Evolutionary conservation across 2,888 invertebrate genomes (phyloP).

Genomic region (Apantesis nais): DNA sequence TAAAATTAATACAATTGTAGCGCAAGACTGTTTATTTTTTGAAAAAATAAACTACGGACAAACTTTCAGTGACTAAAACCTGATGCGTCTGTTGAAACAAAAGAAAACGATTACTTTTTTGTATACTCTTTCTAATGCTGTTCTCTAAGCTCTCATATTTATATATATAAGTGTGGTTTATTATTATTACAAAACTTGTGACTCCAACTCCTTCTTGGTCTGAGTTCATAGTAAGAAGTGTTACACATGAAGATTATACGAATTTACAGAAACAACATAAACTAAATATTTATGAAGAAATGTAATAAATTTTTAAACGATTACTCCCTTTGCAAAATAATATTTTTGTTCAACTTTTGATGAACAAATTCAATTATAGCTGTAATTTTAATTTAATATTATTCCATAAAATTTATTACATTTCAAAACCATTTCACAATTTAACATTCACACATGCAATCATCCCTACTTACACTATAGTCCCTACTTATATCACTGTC

Average conservation of each 20-base stretch:
- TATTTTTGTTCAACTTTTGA: too few species aligned
- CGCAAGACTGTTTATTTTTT: too few species aligned
- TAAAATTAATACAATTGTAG: too few species aligned
- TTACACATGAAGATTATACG: background rate
- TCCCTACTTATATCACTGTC: conserved; percentile 7
- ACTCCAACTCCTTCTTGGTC: conserved; percentile 1
- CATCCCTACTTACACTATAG: conserved; percentile 16
- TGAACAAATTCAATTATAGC: too few species aligned
- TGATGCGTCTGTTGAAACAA: too few species aligned
- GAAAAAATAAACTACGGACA: background rate
- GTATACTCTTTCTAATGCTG: background rate
- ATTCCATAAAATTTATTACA: conserved; percentile 8
- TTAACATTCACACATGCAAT: conserved; percentile 17
- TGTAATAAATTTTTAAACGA: background rate
- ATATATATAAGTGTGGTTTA: background rate
- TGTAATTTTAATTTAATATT: background rate
- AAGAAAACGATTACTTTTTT: background rate
- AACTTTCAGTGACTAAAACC: too few species aligned
- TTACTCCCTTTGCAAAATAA: too few species aligned
- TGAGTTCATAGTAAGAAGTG: background rate
- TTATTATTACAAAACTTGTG: background rate
- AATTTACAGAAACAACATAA: conserved; percentile 2
- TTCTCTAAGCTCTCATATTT: background rate
- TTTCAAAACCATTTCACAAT: conserved; percentile 5
- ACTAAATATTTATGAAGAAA: background rate